Base-by-base conservation (phyloP, 1,140 invertebrate species). In the Oreohelix idahoensis region DNA sequence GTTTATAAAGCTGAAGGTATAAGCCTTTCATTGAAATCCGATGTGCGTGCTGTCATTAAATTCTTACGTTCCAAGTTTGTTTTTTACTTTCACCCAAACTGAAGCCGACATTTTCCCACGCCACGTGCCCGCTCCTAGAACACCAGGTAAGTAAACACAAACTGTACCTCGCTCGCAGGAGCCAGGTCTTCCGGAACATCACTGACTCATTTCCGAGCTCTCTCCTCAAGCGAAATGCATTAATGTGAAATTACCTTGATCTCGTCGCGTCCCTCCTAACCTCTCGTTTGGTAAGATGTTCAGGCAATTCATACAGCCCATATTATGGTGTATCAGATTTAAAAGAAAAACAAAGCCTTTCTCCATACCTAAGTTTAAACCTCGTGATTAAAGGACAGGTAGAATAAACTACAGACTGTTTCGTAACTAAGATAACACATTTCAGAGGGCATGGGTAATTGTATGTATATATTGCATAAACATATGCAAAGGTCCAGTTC, bases 61-160 rank as follows among this genome's bases (percentile, higher is more conserved):
- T 20, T 45, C 42, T 45, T 8, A 5, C 15, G 42, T 45, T 45
- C 42, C 5, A 45, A 45, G 5, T 45, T 20, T 58, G 8, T 58
- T 26, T 58, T 26, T 23, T 58, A 23, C 51, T 58, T 58, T 58
- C 10, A n/a, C n/a, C n/a, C n/a, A 66, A 66, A 32, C 23, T 32
- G 63, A 66, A 29, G 29, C 63, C 63, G 29, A 66, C n/a, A 66
- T 66, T 32, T 66, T 66, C 63, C 63, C 63, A 66, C 63, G 63
- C 63, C 63, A 66, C 63, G 63, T 66, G n/a, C 29, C n/a, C 32
- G n/a, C 63, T n/a, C 63, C 8, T 32, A 8, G 11, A 66, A 66
- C 11, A 5, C 29, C 63, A 66, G 63, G 63, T 66, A 66, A 32
- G 63, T 66, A 66, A 66, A 66, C 63, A 66, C n/a, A 75, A 42